These are phyloP conservation scores for Acleris emargana DNA, from an alignment of 2,888 invertebrate species.

Conservation along the genomic window DNA sequence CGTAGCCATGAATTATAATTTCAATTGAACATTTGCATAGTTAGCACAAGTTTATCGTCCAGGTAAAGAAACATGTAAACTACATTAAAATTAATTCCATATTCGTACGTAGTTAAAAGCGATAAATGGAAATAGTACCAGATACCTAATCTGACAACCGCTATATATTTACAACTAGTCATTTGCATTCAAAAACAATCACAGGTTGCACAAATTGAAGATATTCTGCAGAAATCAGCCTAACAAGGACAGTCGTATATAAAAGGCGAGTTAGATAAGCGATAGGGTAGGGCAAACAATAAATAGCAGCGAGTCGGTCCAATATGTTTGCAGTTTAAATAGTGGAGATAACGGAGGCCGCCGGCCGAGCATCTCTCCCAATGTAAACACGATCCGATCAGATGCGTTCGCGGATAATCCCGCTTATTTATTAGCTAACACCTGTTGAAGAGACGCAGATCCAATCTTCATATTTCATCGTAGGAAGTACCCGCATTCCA, in stretches of 20 bases:
- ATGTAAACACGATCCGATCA: constrained; percentile 79
- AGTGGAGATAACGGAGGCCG: constrained; percentile 58
- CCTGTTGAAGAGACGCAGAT: constrained; percentile 56
- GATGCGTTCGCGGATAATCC: constrained; percentile 68
- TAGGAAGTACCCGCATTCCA: constrained; percentile 22
- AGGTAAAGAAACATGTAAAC: constrained; percentile 46
- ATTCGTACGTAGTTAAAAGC: constrained; percentile 48
- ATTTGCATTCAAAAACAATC: constrained; percentile 76
- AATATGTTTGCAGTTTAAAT: constrained; percentile 72
- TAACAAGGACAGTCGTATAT: constrained; percentile 71
- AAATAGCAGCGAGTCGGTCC: constrained; percentile 68
- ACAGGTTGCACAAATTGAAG: constrained; percentile 61
- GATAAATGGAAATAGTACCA: constrained; percentile 67
- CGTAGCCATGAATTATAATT: constrained; percentile 25
- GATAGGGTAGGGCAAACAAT: constrained; percentile 70
- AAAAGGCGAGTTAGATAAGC: constrained; percentile 63
- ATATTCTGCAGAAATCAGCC: constrained; percentile 65
- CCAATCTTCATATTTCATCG: constrained; percentile 57
- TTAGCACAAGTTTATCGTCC: constrained; percentile 37
- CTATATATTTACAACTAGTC: constrained; percentile 67
- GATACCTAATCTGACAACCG: constrained; percentile 64
- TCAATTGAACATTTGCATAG: constrained; percentile 27
- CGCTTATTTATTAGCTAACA: constrained; percentile 73
- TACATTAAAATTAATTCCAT: constrained; percentile 51
- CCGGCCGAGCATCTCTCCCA: constrained; percentile 59